A percentile compares a stretch with the other conserved stretches of the same genome.
These are phyloP conservation scores for Mactra quadrangularis DNA, from an alignment of 1,140 invertebrate species.

Conservation along the genomic window DNA sequence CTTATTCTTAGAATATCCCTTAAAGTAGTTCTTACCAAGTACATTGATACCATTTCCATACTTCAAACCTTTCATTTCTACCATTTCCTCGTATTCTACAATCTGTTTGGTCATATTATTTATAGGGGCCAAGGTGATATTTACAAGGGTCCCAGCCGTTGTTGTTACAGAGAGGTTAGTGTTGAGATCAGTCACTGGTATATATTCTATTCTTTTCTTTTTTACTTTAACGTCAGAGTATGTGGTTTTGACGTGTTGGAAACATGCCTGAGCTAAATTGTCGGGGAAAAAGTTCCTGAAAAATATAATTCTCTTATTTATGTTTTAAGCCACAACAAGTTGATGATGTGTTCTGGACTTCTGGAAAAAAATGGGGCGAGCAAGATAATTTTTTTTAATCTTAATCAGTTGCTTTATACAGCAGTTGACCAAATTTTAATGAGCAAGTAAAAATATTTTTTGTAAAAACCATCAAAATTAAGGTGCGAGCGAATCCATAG, in stretches of 20 bases:
- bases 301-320: conserved; percentile 75
- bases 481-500: too few species aligned
- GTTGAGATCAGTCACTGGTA: conserved; percentile 33
- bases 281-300: conserved; percentile 96
- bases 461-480: too few species aligned
- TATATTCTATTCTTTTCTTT: conserved; percentile 42
- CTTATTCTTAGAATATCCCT: too few species aligned
- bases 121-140: background rate
- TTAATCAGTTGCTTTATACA: too few species aligned
- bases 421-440: too few species aligned
- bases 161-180: conserved; percentile 37
- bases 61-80: background rate
- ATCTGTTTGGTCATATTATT: conserved; percentile 59
- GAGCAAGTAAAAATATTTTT: too few species aligned
- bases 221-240: conserved; percentile 65
- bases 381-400: too few species aligned
- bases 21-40: conserved; percentile 81
- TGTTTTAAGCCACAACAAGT: too few species aligned
- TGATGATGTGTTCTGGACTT: too few species aligned
- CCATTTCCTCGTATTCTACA: conserved; percentile 53
- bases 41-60: conserved; percentile 83
- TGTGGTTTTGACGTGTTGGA: conserved; percentile 80
- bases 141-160: conserved; percentile 32
- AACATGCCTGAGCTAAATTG: conserved; percentile 93
- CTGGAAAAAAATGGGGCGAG: too few species aligned